These are phyloP conservation scores for Megaceryle torquata DNA, from an alignment of 2,113 vertebrate genomes.

Conservation along the genomic window DNA sequence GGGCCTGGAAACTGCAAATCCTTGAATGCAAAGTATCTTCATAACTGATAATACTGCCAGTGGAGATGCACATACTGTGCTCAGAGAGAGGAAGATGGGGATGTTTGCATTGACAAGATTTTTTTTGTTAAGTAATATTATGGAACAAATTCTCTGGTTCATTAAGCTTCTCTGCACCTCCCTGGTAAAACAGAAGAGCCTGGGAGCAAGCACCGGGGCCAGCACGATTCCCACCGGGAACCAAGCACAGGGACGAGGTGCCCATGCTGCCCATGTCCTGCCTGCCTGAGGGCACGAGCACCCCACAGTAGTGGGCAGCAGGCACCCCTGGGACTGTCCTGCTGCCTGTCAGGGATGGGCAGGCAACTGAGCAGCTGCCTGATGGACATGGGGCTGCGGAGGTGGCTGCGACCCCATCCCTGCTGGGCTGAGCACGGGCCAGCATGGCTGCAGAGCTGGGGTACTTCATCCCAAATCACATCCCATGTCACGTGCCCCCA, in stretches of 20 bases:
- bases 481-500: background rate
- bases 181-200: background rate
- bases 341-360: background rate
- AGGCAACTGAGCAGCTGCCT: background rate
- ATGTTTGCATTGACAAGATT: background rate
- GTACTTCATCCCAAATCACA: background rate
- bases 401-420: background rate
- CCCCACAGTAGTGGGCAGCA: background rate
- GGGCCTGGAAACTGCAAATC: background rate
- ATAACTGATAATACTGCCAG: background rate
- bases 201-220: accelerated
- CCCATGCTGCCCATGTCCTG: background rate
- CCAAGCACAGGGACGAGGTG: accelerated
- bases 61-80: background rate
- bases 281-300: accelerated
- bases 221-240: accelerated
- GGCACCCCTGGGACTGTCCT: background rate
- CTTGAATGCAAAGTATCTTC: conserved; percentile 49
- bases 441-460: background rate
- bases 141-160: background rate
- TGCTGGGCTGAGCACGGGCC: accelerated
- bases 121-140: background rate
- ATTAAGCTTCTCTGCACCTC: background rate
- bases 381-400: accelerated
- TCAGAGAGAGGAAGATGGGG: background rate